Evolutionary conservation across 2,888 invertebrate genomes (phyloP).

Genomic region (Bugulina stolonifera): DNA sequence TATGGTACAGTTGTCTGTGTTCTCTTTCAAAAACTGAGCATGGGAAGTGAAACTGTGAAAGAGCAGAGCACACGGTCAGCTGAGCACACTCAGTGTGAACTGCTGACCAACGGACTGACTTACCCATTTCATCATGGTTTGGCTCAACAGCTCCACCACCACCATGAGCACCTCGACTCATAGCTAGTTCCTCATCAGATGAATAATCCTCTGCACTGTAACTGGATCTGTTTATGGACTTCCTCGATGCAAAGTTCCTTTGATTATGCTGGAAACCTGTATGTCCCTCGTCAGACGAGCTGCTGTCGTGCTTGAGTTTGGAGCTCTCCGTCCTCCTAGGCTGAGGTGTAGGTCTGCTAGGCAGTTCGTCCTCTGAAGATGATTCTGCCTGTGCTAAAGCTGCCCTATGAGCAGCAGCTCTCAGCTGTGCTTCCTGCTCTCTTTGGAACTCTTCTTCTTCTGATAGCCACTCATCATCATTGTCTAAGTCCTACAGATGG

Average conservation of each 20-base stretch:
- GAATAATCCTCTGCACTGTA: constrained; percentile 19
- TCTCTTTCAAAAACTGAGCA: no score
- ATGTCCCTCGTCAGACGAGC: constrained; percentile 2
- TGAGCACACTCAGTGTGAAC: no score
- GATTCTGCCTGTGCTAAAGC: constrained; percentile 17
- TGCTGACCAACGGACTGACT: no score
- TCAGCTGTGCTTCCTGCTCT: constrained; percentile 8
- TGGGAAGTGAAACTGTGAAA: no score
- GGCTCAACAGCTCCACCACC: background rate
- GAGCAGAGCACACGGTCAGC: no score
- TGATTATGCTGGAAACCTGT: background rate
- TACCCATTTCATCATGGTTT: constrained; percentile 17
- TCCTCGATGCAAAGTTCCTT: background rate
- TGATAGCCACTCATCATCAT: constrained; percentile 21
- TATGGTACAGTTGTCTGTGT: no score
- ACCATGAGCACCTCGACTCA: background rate
- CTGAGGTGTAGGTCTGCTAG: background rate
- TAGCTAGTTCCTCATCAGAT: background rate
- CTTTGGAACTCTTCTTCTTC: constrained; percentile 23
- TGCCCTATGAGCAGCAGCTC: background rate
- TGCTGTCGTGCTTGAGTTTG: background rate
- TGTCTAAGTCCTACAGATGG: constrained; percentile 23
- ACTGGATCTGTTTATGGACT: constrained; percentile 6
- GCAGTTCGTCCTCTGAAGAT: background rate
- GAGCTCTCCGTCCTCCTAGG: background rate